Evolutionary conservation across 2,113 vertebrate genomes (phyloP), one percentile per base, ranked within the genome.

Genomic region (Grantiella picta): DNA sequence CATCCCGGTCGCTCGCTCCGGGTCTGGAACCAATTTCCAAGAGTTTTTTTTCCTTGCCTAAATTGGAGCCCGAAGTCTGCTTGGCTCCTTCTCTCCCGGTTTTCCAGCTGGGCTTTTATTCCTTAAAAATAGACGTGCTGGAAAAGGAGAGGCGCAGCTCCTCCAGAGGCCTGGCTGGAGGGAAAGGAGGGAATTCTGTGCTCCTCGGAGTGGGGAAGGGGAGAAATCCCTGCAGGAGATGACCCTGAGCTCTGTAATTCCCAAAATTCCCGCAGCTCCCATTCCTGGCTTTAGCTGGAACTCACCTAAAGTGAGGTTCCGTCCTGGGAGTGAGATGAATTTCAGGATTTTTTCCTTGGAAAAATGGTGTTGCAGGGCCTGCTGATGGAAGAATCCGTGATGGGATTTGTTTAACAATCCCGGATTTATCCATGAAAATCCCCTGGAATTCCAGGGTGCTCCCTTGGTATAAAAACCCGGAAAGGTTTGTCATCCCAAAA

Each of bases 381-480:
- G 8, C 20, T 8, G 44, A 24, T 56, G 50, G 35, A 1, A 29
- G 38, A 24, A 49, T 57, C 24, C 0, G 0, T 16, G 42, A 42
- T 24, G 61, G 16, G 60, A 29, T 66, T 75, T 35, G 3, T 49
- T 56, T 2, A 29, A 15, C 5, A 1, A 0, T 0, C 0, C 9
- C 3, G 12, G 50, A 14, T 57, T 3, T 3, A 8, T 31, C 24
- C 7, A 0, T 13, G 13, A 3, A 7, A 21, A 42, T 42, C 31
- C 29, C 29, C 52, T 9, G 42, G 60, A 31, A 50, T 35, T 50
- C 29, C 60, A 40, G 15, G 50, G 12, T 10, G 5, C 19, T 47
- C 19, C 40, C 18, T 28, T 5, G 29, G 5, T 16, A 0, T 17
- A 14, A 76, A 49, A 49, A 14, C 20, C 1, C 25, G 82, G 82